Conservation (phyloP, 2,113 vertebrate genomes). For the Periophthalmodon schlosseri region DNA sequence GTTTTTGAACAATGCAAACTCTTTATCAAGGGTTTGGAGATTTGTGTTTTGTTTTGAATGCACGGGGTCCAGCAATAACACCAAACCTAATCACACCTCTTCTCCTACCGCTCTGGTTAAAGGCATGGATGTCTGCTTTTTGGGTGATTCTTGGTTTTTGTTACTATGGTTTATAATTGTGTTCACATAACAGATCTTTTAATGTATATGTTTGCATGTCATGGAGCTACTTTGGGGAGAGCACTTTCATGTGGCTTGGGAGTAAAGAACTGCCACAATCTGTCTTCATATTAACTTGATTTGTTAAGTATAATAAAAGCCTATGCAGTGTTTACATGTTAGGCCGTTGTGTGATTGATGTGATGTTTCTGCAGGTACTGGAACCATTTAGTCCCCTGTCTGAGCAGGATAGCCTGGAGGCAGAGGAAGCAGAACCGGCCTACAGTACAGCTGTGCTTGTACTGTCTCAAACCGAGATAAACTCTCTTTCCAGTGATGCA, state of each 20-base stretch:
- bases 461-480: constrained; percentile 45
- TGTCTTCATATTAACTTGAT: constrained; percentile 10
- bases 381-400: constrained; percentile 70
- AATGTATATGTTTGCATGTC: constrained; percentile 51
- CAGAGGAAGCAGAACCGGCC: constrained; percentile 54
- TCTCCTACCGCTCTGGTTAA: constrained; percentile 34
- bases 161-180: constrained; percentile 19
- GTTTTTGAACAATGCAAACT: not conserved
- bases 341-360: constrained; percentile 55
- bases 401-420: constrained; percentile 62
- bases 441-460: constrained; percentile 31
- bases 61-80: constrained; percentile 35
- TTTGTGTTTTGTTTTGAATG: constrained; percentile 8
- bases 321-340: constrained; percentile 20
- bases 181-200: constrained; percentile 27
- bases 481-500: constrained; percentile 28
- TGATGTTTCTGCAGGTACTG: constrained; percentile 80
- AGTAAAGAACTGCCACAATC: constrained; percentile 9
- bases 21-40: not conserved
- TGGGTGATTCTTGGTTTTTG: constrained; percentile 23
- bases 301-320: not conserved
- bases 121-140: constrained; percentile 50
- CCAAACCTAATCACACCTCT: constrained; percentile 20
- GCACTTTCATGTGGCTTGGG: constrained; percentile 24
- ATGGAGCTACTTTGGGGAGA: constrained; percentile 32